phyloP scores from a whole-genome alignment of 2,113 vertebrate species.

The Todiramphus saurophagus region DNA sequence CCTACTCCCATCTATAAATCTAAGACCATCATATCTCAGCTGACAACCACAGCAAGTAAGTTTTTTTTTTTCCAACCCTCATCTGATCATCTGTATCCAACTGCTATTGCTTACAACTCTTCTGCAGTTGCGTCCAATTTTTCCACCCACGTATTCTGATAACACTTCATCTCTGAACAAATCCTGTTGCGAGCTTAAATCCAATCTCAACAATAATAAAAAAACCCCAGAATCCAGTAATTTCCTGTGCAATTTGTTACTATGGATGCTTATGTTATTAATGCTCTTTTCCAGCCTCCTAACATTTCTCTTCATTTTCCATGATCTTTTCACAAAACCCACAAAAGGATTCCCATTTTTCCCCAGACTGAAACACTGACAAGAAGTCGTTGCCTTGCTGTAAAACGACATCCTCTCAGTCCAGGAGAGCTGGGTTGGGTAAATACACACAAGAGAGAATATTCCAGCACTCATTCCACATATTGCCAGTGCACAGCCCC shows the following conservation, averaged over 20 bases:
- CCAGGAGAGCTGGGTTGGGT: background rate
- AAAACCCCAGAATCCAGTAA: background rate
- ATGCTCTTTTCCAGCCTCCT: background rate
- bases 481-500: background rate
- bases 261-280: background rate
- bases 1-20: background rate
- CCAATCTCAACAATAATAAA: background rate
- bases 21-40: background rate
- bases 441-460: background rate
- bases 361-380: background rate
- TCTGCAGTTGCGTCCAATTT: background rate
- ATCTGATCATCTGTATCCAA: background rate
- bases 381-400: background rate
- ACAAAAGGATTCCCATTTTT: background rate
- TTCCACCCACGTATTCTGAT: background rate
- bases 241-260: background rate
- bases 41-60: background rate
- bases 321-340: background rate
- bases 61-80: background rate
- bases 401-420: fast-evolving
- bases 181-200: background rate
- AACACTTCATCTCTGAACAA: background rate
- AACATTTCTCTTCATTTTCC: background rate
- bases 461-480: background rate
- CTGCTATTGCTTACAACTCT: background rate